Conservation (phyloP, 2,888 invertebrate genomes). For the Erebia ligea region DNA sequence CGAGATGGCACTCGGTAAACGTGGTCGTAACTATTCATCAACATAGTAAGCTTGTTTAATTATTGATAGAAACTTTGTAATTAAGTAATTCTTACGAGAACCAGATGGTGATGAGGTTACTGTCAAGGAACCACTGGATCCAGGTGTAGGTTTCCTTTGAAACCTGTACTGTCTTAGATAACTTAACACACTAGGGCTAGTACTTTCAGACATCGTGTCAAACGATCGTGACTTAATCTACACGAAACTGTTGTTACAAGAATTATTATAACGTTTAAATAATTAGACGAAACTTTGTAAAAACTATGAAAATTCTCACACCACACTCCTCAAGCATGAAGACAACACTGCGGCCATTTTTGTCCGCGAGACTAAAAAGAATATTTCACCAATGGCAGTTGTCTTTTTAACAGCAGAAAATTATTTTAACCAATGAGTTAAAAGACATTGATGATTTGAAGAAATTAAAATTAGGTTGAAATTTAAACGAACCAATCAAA, state of each 20-base stretch:
- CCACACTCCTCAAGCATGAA: slow-evolving; percentile 60
- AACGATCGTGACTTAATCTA: slow-evolving; percentile 30
- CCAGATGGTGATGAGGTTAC: slow-evolving; percentile 65
- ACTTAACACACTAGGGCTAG: slow-evolving; percentile 84
- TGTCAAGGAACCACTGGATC: slow-evolving; percentile 61
- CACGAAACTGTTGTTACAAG: slow-evolving; percentile 42
- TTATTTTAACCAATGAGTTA: slow-evolving; percentile 35
- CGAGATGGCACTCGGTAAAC: slow-evolving; percentile 51
- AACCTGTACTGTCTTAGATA: slow-evolving; percentile 87
- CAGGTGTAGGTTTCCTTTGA: slow-evolving; percentile 83
- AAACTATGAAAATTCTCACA: slow-evolving; percentile 55
- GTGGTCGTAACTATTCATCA: slow-evolving; percentile 51
- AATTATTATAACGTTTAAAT: slow-evolving; percentile 47
- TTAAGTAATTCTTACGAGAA: slow-evolving; percentile 69
- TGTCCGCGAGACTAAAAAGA: slow-evolving; percentile 71
- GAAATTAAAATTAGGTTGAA: slow-evolving; percentile 8
- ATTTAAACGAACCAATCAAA: slow-evolving; percentile 20
- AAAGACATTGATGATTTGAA: background rate
- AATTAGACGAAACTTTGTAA: slow-evolving; percentile 48
- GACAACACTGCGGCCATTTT: slow-evolving; percentile 78
- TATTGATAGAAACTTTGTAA: slow-evolving; percentile 25
- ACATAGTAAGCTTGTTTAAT: background rate
- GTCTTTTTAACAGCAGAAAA: slow-evolving; percentile 39
- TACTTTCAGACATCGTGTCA: slow-evolving; percentile 69
- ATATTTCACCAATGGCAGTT: slow-evolving; percentile 52